Evolutionary conservation across 1,140 invertebrate species (phyloP).

Genomic region (Cydia splendana): DNA sequence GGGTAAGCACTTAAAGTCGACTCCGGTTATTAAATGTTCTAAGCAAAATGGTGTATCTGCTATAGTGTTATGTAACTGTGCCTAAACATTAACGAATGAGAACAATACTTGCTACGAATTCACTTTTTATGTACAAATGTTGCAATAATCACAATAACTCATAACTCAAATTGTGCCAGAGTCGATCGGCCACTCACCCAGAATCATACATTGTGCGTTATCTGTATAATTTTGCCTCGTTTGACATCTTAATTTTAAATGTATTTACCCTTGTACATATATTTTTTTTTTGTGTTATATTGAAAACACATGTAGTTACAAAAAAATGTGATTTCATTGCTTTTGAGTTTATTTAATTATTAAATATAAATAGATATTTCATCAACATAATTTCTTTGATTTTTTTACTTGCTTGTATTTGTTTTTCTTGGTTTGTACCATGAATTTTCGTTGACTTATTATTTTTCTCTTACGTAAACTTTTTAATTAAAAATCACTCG

Average conservation of each 20-base stretch:
- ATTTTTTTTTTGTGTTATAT: too few relatives aligned
- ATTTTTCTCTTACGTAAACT: background rate
- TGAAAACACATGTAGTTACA: too few relatives aligned
- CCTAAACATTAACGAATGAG: constrained; percentile 49
- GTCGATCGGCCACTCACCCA: constrained; percentile 45
- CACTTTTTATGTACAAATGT: constrained; percentile 50
- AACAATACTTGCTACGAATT: constrained; percentile 44
- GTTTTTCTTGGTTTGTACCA: background rate
- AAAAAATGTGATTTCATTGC: too few relatives aligned
- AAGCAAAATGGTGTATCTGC: too few relatives aligned
- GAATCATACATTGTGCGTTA: constrained; percentile 42
- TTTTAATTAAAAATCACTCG: background rate
- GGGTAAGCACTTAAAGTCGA: too few relatives aligned
- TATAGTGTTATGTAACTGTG: background rate
- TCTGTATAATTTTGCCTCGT: background rate
- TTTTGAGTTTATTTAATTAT: background rate
- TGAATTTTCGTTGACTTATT: constrained; percentile 1
- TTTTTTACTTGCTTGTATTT: too few relatives aligned
- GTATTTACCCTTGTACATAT: background rate
- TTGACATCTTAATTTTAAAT: background rate
- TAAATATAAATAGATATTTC: too few relatives aligned
- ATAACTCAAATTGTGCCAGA: constrained; percentile 47
- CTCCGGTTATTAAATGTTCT: too few relatives aligned
- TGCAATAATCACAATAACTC: constrained; percentile 36
- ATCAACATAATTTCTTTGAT: too few relatives aligned